phyloP scores from a whole-genome alignment of 2,888 invertebrate species.

The Disparrhopalites patrizii region DNA sequence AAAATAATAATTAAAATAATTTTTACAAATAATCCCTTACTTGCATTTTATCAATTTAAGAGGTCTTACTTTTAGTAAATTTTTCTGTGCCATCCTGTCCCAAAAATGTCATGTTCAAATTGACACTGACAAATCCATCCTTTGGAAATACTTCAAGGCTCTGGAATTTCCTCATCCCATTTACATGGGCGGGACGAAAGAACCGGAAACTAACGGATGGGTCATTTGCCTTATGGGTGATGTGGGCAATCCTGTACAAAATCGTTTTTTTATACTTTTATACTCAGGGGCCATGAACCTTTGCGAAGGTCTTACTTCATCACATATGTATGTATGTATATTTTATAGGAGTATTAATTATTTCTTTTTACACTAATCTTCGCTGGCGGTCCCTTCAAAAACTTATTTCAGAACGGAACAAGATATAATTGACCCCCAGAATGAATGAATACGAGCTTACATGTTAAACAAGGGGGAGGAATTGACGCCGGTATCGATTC shows the following conservation, averaged over 20 bases:
- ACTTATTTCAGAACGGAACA: no score
- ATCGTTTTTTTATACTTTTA: no score
- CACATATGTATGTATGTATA: no score
- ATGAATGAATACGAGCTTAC: no score
- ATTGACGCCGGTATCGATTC: conserved; percentile 15
- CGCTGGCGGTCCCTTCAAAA: no score
- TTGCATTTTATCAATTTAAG: no score
- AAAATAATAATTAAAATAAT: not conserved
- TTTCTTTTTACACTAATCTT: no score
- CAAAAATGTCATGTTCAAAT: conserved; percentile 10
- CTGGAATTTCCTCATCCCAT: not conserved
- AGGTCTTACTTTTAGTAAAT: conserved; percentile 9
- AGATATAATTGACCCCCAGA: no score
- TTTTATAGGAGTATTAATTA: no score
- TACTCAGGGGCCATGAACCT: no score
- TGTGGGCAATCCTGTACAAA: conserved; percentile 16
- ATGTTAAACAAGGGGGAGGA: conserved; percentile 15
- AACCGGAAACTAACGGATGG: conserved; percentile 8
- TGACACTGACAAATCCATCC: conserved; percentile 12
- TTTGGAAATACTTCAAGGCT: not conserved
- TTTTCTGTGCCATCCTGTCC: conserved; percentile 2
- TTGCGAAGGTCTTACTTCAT: no score
- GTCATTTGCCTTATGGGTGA: not conserved
- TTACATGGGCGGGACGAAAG: conserved; percentile 7
- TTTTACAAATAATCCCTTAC: not conserved